Evolutionary conservation across 2,797 vertebrate species (phyloP).

Genomic region (Triplophysa bombifrons): DNA sequence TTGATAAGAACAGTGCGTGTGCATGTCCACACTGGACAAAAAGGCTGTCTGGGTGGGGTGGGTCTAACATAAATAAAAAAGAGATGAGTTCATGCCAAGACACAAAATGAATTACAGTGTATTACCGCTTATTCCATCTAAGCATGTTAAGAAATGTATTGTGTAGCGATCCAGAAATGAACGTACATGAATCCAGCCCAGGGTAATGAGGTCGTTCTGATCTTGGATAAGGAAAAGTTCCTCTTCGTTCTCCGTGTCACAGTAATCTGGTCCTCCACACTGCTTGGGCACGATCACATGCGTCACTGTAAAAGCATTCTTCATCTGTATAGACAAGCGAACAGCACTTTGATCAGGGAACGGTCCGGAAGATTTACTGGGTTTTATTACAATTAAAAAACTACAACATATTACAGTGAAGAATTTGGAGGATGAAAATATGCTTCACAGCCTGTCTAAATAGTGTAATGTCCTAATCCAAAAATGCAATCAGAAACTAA

Average conservation of each 20-base stretch:
- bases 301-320: constrained; percentile 91
- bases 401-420: too few relatives aligned
- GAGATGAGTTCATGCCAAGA: neutral
- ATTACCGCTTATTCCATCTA: neutral
- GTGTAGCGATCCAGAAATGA: neutral
- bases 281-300: constrained; percentile 96
- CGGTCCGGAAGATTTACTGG: neutral
- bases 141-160: neutral
- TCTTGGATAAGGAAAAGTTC: constrained; percentile 96
- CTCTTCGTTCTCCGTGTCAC: constrained; percentile 94
- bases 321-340: constrained; percentile 75
- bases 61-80: constrained; percentile 73
- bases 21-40: constrained; percentile 95
- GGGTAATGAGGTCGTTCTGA: constrained; percentile 89
- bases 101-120: neutral
- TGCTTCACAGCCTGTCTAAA: too few relatives aligned
- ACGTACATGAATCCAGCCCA: constrained; percentile 98
- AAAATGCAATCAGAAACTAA: neutral
- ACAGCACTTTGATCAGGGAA: neutral
- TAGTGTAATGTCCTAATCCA: too few relatives aligned
- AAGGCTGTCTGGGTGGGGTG: constrained; percentile 99
- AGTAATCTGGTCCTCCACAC: constrained; percentile 90
- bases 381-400: too few relatives aligned
- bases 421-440: too few relatives aligned
- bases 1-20: constrained; percentile 98